These are phyloP conservation scores for Megaceryle maxima DNA, from an alignment of 2,113 vertebrate species.

Conservation along the genomic window DNA sequence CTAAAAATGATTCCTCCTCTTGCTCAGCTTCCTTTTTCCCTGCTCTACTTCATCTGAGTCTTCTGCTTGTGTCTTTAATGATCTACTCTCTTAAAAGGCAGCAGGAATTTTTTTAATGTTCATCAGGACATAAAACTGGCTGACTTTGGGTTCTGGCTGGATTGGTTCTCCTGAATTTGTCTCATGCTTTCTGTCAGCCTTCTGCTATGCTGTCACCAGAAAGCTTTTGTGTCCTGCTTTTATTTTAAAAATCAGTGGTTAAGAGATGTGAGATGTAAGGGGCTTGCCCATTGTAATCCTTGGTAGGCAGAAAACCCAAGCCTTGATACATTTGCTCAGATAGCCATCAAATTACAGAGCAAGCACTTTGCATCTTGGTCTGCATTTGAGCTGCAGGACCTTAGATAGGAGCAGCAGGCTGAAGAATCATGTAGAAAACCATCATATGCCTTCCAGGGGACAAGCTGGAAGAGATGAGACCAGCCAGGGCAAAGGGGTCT, in stretches of 20 bases:
- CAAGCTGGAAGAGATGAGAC: neutral
- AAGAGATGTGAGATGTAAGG: neutral
- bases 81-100: neutral
- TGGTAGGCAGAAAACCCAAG: neutral
- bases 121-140: neutral
- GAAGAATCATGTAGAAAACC: neutral
- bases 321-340: neutral
- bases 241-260: neutral
- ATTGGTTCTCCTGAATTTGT: neutral
- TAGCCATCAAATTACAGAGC: neutral
- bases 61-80: neutral
- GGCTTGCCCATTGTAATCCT: fast-evolving
- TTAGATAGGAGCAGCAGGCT: neutral
- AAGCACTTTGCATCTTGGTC: fast-evolving
- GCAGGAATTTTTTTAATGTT: neutral
- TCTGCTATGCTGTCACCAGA: neutral
- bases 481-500: neutral
- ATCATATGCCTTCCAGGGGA: neutral
- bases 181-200: neutral
- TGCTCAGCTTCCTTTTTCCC: neutral
- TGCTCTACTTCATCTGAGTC: neutral
- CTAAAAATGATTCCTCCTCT: neutral
- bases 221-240: neutral
- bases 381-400: neutral
- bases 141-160: neutral